These are phyloP conservation scores for Geodia barretti DNA, from an alignment of 37 sponge, comb jelly and placozoan species.

Conservation along the genomic window DNA sequence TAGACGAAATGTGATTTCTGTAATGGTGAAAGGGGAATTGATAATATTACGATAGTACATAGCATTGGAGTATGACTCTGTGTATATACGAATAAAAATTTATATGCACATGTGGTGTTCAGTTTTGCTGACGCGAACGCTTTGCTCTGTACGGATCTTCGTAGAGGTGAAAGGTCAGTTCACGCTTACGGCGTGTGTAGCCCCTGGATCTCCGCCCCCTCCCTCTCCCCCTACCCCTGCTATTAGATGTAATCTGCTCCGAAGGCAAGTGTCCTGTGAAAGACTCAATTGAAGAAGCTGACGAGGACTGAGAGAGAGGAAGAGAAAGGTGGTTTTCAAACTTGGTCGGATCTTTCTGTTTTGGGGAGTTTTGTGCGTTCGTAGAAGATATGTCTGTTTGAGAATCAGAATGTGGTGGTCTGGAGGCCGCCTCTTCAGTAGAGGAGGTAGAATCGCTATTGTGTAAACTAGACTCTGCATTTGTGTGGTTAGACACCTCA, in stretches of 20 bases:
- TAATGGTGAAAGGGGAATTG: too few species aligned
- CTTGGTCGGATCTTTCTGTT: not conserved
- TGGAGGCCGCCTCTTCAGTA: not conserved
- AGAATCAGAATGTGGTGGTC: not conserved
- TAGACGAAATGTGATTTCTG: not conserved
- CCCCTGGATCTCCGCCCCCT: conserved; percentile 4
- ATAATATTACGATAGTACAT: not conserved
- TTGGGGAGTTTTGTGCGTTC: not conserved
- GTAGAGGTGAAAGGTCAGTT: conserved; percentile 57
- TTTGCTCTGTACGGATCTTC: conserved; percentile 60
- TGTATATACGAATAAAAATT: too few species aligned
- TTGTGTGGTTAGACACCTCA: too few species aligned
- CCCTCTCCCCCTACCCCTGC: not conserved
- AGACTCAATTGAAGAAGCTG: too few species aligned
- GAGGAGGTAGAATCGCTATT: too few species aligned
- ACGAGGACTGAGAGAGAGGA: not conserved
- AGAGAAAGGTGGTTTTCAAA: not conserved
- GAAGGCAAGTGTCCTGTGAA: not conserved
- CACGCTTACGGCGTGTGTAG: conserved; percentile 33
- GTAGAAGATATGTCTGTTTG: not conserved
- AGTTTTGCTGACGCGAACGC: conserved; percentile 5
- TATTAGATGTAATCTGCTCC: too few species aligned
- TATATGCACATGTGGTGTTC: not conserved
- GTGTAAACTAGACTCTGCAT: too few species aligned
- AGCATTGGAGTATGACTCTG: not conserved